Conservation (phyloP, 64 coral and sea anemone genomes). For the Stichodactyla mertensii region DNA sequence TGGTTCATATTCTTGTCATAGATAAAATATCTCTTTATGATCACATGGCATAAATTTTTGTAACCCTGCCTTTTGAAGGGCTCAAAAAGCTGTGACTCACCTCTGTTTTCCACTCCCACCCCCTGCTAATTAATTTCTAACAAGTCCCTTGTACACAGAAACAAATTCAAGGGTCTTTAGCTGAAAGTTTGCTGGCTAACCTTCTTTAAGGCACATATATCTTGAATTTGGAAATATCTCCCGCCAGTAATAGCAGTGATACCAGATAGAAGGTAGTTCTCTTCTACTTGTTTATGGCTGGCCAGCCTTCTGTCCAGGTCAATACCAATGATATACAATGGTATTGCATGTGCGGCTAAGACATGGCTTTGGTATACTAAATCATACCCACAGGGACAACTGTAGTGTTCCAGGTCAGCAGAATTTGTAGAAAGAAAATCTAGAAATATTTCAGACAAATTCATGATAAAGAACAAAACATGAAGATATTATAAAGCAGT, state of each 20-base stretch:
- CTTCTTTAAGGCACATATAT: background rate
- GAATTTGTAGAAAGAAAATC: background rate
- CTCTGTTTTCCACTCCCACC: no score
- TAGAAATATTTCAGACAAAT: background rate
- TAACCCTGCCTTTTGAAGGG: no score
- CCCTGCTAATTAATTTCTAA: no score
- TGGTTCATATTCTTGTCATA: no score
- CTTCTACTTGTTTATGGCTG: background rate
- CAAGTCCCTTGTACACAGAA: no score
- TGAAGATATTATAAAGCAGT: no score
- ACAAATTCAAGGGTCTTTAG: no score
- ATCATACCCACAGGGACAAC: background rate
- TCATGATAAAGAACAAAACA: no score
- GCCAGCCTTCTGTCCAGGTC: background rate
- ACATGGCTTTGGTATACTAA: background rate
- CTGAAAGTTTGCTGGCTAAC: background rate
- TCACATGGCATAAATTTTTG: no score
- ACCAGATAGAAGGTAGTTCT: background rate
- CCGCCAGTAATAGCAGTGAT: constrained; percentile 3
- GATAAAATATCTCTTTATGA: no score
- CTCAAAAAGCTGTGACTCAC: no score
- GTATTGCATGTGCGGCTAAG: background rate
- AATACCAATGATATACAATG: constrained; percentile 20
- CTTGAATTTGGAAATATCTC: background rate
- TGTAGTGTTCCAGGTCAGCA: constrained; percentile 11